phyloP scores from a whole-genome alignment of 2,113 vertebrate species.

The Leptobrachium ailaonicum region DNA sequence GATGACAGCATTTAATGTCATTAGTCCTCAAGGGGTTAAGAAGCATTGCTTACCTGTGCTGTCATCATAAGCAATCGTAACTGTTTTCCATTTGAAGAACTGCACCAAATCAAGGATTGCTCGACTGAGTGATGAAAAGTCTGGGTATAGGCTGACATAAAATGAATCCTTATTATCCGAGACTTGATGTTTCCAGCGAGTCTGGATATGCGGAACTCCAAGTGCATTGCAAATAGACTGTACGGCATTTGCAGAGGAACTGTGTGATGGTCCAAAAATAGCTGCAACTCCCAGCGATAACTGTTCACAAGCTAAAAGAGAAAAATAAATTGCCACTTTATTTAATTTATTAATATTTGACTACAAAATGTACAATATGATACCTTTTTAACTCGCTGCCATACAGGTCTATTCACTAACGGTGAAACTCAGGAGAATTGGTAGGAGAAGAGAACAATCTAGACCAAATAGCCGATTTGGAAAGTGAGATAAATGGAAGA shows the following conservation, averaged over 20 bases:
- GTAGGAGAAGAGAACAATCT: no score
- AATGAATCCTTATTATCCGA: constrained; percentile 97
- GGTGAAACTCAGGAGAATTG: no score
- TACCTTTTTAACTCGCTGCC: no score
- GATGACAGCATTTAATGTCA: no score
- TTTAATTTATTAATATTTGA: no score
- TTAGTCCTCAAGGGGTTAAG: not conserved
- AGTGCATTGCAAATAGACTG: constrained; percentile 98
- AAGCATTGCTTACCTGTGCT: constrained; percentile 87
- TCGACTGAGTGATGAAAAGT: constrained; percentile 96
- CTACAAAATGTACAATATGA: no score
- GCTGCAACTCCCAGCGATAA: constrained; percentile 97
- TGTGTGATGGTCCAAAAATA: constrained; percentile 97
- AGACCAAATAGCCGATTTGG: no score
- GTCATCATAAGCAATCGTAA: constrained; percentile 97
- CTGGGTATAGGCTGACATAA: constrained; percentile 96
- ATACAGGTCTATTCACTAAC: no score
- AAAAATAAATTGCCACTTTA: constrained; percentile 10
- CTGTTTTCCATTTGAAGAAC: constrained; percentile 99
- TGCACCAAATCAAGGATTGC: constrained; percentile 97
- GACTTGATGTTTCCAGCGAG: constrained; percentile 98
- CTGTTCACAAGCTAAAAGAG: constrained; percentile 92
- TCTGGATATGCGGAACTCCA: constrained; percentile 97
- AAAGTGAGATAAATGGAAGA: no score
- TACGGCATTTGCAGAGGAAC: constrained; percentile 96